Evolutionary conservation across 2,113 vertebrate genomes (phyloP), one percentile per base, ranked within the genome.

Genomic region (Hipposideros armiger): DNA sequence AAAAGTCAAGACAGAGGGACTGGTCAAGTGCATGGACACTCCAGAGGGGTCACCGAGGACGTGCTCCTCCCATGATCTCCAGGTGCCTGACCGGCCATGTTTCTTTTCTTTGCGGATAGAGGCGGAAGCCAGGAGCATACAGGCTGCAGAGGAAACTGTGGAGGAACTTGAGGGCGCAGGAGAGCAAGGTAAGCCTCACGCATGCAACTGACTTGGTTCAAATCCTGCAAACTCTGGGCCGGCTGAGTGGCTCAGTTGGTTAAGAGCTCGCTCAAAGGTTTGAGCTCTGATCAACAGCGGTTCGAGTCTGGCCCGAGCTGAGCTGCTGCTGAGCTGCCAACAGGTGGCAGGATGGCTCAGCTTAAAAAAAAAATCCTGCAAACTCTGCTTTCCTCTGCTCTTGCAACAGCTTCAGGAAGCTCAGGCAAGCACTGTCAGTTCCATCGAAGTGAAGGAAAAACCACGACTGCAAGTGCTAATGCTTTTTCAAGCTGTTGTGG

Each of bases 51-150:
- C 24, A 1, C 32, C 4, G 14, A 60, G 36, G 30, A 11, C 10
- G 1, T 15, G 45, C 3, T 32, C 36, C 14, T 26, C 40, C 81
- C 36, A 3, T 17, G 42, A 22, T 40, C 40, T 9, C 40, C 69
- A 36, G 47, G 1, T 5, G 1, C 4, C 42, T 95, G 70, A 87
- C 16, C 0, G 4, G 54, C 2, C 5, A 4, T 58, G 11, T 90
- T 78, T 94, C 58, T 93, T 94, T 70, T 87, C 52, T 85, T 77
- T 95, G 54, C 11, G 1, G 40, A 28, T 6, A 96, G 95, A 90
- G 66, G 60, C 64, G 14, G 90, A 36, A 69, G 22, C n/a, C 73
- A 32, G 60, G 62, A 90, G 36, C 24, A 13, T 3, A 70, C 86
- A 2, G 0, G 20, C 40, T 50, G 36, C 30, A 4, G 78, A 91